phyloP scores from a whole-genome alignment of 2,888 invertebrate genomes.

The Drosophila mettleri region DNA sequence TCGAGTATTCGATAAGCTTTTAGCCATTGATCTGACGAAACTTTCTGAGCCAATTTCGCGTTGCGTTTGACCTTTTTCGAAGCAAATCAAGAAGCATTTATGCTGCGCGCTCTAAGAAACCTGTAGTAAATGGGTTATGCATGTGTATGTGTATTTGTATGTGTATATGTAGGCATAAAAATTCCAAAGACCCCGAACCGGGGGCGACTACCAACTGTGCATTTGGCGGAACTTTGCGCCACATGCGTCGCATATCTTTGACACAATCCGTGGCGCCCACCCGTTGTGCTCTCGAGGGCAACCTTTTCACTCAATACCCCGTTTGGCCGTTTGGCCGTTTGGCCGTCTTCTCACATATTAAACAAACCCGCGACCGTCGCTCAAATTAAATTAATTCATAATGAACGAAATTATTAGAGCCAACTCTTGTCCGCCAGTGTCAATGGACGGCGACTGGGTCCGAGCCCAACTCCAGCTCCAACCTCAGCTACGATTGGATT shows the following conservation, averaged over 20 bases:
- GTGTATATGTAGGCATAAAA: slow-evolving; percentile 33
- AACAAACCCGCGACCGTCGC: slow-evolving; percentile 38
- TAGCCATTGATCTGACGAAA: slow-evolving; percentile 26
- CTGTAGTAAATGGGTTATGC: slow-evolving; percentile 67
- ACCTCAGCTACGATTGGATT: neutral
- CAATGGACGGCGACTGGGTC: slow-evolving; percentile 29
- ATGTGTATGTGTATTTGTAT: neutral
- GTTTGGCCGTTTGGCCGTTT: too few relatives aligned
- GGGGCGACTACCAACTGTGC: slow-evolving; percentile 72
- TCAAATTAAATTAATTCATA: slow-evolving; percentile 78
- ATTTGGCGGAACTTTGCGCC: slow-evolving; percentile 80
- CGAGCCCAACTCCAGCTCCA: slow-evolving; percentile 2
- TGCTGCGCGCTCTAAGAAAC: slow-evolving; percentile 37
- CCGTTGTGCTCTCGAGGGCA: slow-evolving; percentile 77
- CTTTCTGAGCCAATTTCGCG: slow-evolving; percentile 68
- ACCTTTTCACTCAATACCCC: slow-evolving; percentile 60
- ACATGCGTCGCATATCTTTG: slow-evolving; percentile 80
- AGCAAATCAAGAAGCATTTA: slow-evolving; percentile 27
- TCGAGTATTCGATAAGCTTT: slow-evolving; percentile 60
- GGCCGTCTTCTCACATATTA: slow-evolving; percentile 7
- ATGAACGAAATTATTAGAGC: slow-evolving; percentile 78
- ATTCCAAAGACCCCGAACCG: slow-evolving; percentile 48
- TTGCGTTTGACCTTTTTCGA: slow-evolving; percentile 73
- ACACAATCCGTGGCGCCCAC: slow-evolving; percentile 80
- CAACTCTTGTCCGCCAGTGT: slow-evolving; percentile 46